phyloP scores from a whole-genome alignment of 2,888 invertebrate species.

The Nowickia ferox region DNA sequence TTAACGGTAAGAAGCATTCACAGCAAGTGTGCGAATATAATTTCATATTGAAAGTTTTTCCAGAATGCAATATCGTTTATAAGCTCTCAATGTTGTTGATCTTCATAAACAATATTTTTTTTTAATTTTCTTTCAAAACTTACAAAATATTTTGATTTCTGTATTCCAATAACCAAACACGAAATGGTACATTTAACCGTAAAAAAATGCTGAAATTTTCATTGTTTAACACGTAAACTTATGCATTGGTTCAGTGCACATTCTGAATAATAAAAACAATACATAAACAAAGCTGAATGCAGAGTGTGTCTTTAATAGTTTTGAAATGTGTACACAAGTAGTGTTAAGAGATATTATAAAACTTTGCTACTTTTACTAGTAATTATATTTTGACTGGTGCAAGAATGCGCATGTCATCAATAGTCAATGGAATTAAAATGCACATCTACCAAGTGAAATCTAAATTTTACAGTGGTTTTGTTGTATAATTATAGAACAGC shows the following conservation, averaged over 20 bases:
- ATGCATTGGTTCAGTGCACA: constrained; percentile 44
- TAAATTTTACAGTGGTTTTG: constrained; percentile 36
- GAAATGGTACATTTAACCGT: constrained; percentile 39
- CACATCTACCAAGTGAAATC: constrained; percentile 19
- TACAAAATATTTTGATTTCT: background rate
- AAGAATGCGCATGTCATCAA: constrained; percentile 63
- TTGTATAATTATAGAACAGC: background rate
- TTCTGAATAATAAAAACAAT: constrained; percentile 25
- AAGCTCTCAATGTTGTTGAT: background rate
- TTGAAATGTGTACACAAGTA: constrained; percentile 1
- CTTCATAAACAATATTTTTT: background rate
- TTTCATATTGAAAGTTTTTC: background rate
- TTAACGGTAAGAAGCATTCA: constrained; percentile 25
- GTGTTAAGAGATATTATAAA: constrained; percentile 15
- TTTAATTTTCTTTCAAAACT: constrained; percentile 3
- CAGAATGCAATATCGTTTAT: background rate
- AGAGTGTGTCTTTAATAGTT: constrained; percentile 13
- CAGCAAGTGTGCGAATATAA: constrained; percentile 17
- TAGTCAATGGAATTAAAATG: constrained; percentile 18
- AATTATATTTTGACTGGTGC: constrained; percentile 38
- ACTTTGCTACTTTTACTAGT: background rate
- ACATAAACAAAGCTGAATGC: constrained; percentile 8
- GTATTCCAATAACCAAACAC: constrained; percentile 22
- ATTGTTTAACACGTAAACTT: constrained; percentile 25
- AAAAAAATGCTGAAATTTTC: constrained; percentile 40